Base-by-base conservation (phyloP, 2,797 vertebrate species). In the Eidolon dupreanum region DNA sequence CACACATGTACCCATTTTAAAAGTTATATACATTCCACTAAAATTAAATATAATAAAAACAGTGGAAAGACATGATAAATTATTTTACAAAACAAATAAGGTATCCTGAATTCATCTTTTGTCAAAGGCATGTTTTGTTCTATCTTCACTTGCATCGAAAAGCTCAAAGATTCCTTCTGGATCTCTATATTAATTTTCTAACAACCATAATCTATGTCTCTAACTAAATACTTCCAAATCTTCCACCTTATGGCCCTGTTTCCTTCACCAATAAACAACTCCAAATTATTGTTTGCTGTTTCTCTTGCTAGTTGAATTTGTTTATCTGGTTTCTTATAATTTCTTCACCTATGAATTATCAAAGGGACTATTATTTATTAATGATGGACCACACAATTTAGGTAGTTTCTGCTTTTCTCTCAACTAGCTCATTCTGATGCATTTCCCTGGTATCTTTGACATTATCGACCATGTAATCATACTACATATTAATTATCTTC, bases 1-100 rank as follows among this genome's bases (percentile, higher is more conserved):
- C 16, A 89, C 26, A 75, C 3, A 31, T 2, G 8, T 5, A 74
- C 3, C 68, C 24, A 88, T 82, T 79, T 84, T 93, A 51, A 92
- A 75, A 81, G n/a, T 20, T 65, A 70, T 3, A 6, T 11, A 71
- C 66, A 33, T 65, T 84, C 12, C 26, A 51, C 8, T 85, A 55
- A 90, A 86, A 79, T 92, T 57, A 49, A 90, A 90, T 49, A 71
- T 26, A 93, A 53, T 77, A 88, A 86, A 89, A 95, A 74, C 15
- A 53, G 8, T 86, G 5, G 31, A 89, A 70, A 55, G 13, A 84
- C 10, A 24, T 55, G 22, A 65, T 61, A 81, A 90, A 46, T 78
- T 82, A 79, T 68, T 84, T 78, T 79, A 83, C 13, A 84, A 92
- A 84, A 43, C 13, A 95, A 97, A 75, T 26, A 88, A 88, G 15